These are phyloP conservation scores for Petrosia ficiformis DNA, from an alignment of 37 sponge, comb jelly and placozoan species.

Conservation along the genomic window DNA sequence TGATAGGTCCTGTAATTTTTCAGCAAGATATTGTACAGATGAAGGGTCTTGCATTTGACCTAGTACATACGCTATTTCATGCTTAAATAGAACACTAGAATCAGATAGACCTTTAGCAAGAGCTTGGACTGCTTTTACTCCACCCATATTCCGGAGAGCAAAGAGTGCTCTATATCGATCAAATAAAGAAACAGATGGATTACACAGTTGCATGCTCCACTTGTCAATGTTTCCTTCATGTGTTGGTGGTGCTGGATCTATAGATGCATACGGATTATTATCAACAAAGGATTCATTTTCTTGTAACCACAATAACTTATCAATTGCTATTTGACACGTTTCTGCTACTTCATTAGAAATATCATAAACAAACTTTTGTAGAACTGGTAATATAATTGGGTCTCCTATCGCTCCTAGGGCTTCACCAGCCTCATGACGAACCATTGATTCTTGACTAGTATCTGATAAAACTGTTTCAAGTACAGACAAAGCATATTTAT, in stretches of 20 bases:
- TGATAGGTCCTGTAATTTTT: conserved; percentile 51
- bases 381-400: not conserved
- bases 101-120: conserved; percentile 70
- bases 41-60: conserved; percentile 89
- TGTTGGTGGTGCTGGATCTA: conserved; percentile 97
- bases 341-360: conserved; percentile 68
- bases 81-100: conserved; percentile 86
- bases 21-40: conserved; percentile 63
- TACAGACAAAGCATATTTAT: conserved; percentile 53
- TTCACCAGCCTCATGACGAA: conserved; percentile 95
- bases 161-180: conserved; percentile 90
- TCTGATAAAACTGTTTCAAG: conserved; percentile 75
- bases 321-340: conserved; percentile 82
- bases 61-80: conserved; percentile 95
- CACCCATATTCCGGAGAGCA: conserved; percentile 81
- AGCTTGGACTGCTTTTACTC: conserved; percentile 56
- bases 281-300: conserved; percentile 37
- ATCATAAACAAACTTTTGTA: conserved; percentile 57
- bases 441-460: conserved; percentile 79
- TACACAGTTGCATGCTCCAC: conserved; percentile 52
- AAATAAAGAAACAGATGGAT: conserved; percentile 67
- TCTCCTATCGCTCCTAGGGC: conserved; percentile 93
- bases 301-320: conserved; percentile 54
- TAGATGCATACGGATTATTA: conserved; percentile 71
- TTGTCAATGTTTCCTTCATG: conserved; percentile 34